phyloP scores from a whole-genome alignment of 2,113 vertebrate genomes.

The Dromiciops gliroides region DNA sequence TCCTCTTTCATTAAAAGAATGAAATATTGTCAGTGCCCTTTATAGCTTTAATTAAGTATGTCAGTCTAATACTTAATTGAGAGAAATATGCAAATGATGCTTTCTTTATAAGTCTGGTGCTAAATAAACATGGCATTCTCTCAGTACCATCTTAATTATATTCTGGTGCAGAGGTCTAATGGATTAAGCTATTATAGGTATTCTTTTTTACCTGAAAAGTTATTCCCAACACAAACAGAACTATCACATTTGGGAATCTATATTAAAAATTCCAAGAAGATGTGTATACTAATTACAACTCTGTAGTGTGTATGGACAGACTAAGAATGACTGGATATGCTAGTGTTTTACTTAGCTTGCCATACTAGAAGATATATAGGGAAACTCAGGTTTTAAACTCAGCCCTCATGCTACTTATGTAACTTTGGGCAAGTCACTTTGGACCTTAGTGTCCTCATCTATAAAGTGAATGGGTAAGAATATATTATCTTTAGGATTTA shows the following conservation, averaged over 20 bases:
- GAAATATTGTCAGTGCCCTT: constrained; percentile 78
- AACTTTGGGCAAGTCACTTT: neutral
- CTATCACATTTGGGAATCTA: constrained; percentile 4
- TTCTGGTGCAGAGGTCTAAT: constrained; percentile 54
- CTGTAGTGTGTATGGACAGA: neutral
- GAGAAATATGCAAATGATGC: constrained; percentile 77
- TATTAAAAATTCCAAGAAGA: neutral
- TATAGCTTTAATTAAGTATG: constrained; percentile 79
- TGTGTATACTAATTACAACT: neutral
- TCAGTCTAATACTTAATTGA: constrained; percentile 76
- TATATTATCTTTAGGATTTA: neutral
- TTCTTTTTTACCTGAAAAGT: constrained; percentile 31
- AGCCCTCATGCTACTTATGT: neutral
- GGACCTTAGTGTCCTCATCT: neutral
- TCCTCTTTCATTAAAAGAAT: constrained; percentile 75
- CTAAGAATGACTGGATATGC: neutral
- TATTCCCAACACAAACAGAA: neutral
- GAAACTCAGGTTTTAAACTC: neutral
- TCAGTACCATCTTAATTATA: constrained; percentile 40
- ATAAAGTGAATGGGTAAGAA: neutral
- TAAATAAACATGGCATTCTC: constrained; percentile 71
- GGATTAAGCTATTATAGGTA: constrained; percentile 53
- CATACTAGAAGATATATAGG: neutral
- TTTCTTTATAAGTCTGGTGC: constrained; percentile 72
- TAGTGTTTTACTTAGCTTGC: neutral